phyloP scores from a whole-genome alignment of 2,113 vertebrate species.

The Mesembrinibis cayennensis region DNA sequence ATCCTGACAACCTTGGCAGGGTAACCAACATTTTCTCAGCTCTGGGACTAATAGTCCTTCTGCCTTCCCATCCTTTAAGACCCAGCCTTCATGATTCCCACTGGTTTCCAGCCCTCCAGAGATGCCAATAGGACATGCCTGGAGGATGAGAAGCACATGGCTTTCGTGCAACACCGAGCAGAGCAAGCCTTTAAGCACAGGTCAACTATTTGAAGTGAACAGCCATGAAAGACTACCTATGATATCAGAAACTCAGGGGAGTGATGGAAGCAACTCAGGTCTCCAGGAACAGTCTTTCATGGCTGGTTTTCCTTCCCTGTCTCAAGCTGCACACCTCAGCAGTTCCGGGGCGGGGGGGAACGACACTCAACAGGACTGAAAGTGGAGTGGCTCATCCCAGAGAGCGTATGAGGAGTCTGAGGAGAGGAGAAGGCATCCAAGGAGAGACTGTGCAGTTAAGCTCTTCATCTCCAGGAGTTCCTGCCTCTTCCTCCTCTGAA shows the following conservation, averaged over 20 bases:
- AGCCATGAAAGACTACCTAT: not conserved
- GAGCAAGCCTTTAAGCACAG: not conserved
- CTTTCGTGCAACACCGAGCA: accelerated
- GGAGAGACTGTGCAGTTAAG: not conserved
- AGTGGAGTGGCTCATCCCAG: not conserved
- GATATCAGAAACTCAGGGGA: not conserved
- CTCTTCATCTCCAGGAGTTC: not conserved
- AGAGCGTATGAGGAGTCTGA: not conserved
- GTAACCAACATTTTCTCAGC: not conserved
- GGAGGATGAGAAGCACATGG: not conserved
- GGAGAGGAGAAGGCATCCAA: not conserved
- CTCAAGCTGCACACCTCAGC: not conserved
- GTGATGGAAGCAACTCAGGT: not conserved
- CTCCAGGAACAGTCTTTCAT: not conserved
- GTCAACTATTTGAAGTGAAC: not conserved
- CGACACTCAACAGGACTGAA: not conserved
- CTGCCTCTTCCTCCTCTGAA: not conserved
- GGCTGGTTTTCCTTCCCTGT: not conserved
- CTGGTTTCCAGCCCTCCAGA: not conserved
- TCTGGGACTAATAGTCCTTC: not conserved
- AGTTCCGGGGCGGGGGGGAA: not conserved
- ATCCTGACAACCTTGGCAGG: not conserved
- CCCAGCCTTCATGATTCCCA: not conserved
- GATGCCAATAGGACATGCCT: not conserved
- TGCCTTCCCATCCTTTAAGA: not conserved